Conservation (phyloP, 2,888 invertebrate species). For the Coelinius sp. region DNA sequence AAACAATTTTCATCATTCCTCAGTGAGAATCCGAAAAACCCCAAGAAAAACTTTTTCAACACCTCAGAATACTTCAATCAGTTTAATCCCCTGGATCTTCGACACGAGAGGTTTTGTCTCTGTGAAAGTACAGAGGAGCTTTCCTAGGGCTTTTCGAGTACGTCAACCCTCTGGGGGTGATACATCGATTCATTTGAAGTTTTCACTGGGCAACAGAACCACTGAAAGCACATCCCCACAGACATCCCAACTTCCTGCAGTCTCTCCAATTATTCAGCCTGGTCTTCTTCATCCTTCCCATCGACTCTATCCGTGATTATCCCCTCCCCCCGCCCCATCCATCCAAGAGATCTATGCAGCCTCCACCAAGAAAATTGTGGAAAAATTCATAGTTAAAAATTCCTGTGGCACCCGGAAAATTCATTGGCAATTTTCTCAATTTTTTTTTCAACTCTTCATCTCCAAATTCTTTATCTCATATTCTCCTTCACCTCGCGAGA, state of each 20-base stretch:
- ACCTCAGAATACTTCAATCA: slow-evolving; percentile 1
- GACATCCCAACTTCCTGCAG: background rate
- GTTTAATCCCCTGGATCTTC: slow-evolving; percentile 8
- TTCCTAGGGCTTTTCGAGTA: slow-evolving; percentile 19
- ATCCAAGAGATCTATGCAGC: background rate
- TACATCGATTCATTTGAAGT: slow-evolving; percentile 41
- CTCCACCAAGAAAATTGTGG: background rate
- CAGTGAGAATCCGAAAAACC: too few species aligned
- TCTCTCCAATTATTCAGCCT: slow-evolving; percentile 4
- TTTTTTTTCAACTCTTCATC: slow-evolving; percentile 5
- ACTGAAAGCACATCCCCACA: slow-evolving; percentile 3
- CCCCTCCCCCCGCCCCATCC: background rate
- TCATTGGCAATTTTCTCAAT: background rate
- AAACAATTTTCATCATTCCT: too few species aligned
- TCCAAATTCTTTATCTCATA: background rate
- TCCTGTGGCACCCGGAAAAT: slow-evolving; percentile 2
- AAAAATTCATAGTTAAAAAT: slow-evolving; percentile 9
- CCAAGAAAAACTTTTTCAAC: background rate
- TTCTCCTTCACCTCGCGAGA: background rate
- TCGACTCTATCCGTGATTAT: background rate
- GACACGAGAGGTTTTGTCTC: slow-evolving; percentile 13
- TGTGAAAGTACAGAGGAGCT: slow-evolving; percentile 18
- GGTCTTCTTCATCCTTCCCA: background rate
- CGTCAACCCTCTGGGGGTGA: slow-evolving; percentile 32
- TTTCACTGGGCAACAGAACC: slow-evolving; percentile 1